phyloP scores from a whole-genome alignment of 2,797 vertebrate species.

The Euthynnus affinis region DNA sequence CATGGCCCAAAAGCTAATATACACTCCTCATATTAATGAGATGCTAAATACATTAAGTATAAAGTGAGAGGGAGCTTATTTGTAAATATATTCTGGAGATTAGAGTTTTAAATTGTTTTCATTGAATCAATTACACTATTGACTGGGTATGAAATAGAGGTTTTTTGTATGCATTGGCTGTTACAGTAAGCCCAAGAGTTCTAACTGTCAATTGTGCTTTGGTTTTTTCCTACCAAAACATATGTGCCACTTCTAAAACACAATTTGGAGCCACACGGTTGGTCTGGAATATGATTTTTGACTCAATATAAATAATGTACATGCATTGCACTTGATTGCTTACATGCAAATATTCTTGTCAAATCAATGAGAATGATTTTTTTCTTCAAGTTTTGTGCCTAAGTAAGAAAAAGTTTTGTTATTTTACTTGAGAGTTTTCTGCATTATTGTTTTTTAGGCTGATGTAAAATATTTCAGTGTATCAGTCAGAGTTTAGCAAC shows the following conservation, averaged over 20 bases:
- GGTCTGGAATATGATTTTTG: neutral
- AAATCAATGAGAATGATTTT: neutral
- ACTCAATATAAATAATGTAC: neutral
- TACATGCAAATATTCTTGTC: neutral
- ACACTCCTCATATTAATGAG: constrained; percentile 25
- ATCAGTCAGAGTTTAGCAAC: neutral
- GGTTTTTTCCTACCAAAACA: neutral
- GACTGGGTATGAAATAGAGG: neutral
- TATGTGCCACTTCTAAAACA: neutral
- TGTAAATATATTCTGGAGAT: constrained; percentile 15
- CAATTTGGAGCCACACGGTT: neutral
- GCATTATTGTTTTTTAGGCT: no score
- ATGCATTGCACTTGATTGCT: neutral
- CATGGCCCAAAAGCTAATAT: constrained; percentile 31
- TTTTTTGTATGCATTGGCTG: neutral
- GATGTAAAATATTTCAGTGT: no score
- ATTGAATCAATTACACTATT: constrained; percentile 10
- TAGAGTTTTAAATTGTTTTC: constrained; percentile 14
- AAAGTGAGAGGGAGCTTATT: constrained; percentile 5
- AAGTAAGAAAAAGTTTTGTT: no score
- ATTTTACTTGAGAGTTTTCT: no score
- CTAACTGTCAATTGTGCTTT: neutral
- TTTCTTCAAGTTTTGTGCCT: no score
- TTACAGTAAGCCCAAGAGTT: neutral
- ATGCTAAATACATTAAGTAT: neutral